These are phyloP conservation scores for Maconellicoccus hirsutus DNA, from an alignment of 1,140 invertebrate genomes.

Conservation along the genomic window DNA sequence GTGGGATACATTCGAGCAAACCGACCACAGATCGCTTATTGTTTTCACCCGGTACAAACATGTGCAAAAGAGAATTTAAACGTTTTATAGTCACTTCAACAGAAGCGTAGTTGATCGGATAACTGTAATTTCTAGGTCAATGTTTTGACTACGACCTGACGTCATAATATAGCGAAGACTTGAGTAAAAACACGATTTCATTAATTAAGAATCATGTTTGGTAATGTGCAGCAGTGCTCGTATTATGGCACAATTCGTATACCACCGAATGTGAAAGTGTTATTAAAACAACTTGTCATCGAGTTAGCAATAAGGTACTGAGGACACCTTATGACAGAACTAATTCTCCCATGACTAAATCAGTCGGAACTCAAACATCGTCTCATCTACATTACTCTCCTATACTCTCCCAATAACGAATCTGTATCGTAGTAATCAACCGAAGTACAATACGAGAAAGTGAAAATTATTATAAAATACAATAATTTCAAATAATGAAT, in stretches of 20 bases:
- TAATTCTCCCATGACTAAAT: background rate
- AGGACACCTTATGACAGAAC: conserved; percentile 3
- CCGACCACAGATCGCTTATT: background rate
- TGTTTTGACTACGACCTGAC: background rate
- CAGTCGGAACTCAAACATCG: background rate
- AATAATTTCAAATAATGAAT: background rate
- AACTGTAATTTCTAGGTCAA: background rate
- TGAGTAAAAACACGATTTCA: no score
- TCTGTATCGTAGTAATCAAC: background rate
- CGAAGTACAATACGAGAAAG: background rate
- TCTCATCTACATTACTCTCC: background rate
- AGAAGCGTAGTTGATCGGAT: background rate
- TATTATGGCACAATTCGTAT: no score
- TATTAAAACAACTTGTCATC: background rate
- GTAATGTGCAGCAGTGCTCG: no score
- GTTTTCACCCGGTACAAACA: background rate
- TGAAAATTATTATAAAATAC: conserved; percentile 4
- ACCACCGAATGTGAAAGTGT: background rate
- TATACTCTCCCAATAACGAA: background rate
- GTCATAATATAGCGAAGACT: background rate
- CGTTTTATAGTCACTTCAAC: background rate
- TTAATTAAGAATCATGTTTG: no score
- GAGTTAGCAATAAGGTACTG: background rate
- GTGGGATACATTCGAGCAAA: background rate
- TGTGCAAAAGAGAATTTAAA: no score